Conservation (phyloP, 2,888 invertebrate genomes). For the Yponomeuta malinellus region DNA sequence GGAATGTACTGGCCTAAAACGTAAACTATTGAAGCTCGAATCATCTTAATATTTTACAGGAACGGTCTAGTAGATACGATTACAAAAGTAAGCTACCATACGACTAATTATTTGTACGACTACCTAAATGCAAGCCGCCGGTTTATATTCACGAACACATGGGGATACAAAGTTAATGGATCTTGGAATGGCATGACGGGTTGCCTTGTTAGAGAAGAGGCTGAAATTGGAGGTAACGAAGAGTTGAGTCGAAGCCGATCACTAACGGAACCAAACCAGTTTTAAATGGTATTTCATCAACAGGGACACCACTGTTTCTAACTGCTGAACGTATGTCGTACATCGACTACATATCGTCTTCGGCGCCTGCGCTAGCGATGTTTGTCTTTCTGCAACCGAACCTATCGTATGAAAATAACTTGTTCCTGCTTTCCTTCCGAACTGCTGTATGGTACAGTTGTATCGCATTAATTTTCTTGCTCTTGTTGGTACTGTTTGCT, state of each 20-base stretch:
- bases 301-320: constrained; percentile 80
- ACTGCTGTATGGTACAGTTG: constrained; percentile 78
- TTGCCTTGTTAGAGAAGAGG: constrained; percentile 35
- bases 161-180: constrained; percentile 51
- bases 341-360: constrained; percentile 80
- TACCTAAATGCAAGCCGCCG: constrained; percentile 45
- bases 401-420: constrained; percentile 81
- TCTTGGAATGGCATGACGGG: constrained; percentile 52
- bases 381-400: constrained; percentile 84
- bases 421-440: constrained; percentile 81
- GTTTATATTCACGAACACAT: constrained; percentile 36
- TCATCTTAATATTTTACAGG: background rate
- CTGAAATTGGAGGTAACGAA: constrained; percentile 39
- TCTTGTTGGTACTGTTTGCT: constrained; percentile 51
- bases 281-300: background rate
- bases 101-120: background rate
- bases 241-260: background rate
- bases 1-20: background rate
- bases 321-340: constrained; percentile 76
- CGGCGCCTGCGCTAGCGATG: constrained; percentile 79
- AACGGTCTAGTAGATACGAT: constrained; percentile 1
- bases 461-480: constrained; percentile 58
- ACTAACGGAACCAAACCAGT: too few species aligned
- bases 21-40: background rate
- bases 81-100: constrained; percentile 7